phyloP scores from a whole-genome alignment of 2,888 invertebrate genomes.

The Apodemia hepburni region DNA sequence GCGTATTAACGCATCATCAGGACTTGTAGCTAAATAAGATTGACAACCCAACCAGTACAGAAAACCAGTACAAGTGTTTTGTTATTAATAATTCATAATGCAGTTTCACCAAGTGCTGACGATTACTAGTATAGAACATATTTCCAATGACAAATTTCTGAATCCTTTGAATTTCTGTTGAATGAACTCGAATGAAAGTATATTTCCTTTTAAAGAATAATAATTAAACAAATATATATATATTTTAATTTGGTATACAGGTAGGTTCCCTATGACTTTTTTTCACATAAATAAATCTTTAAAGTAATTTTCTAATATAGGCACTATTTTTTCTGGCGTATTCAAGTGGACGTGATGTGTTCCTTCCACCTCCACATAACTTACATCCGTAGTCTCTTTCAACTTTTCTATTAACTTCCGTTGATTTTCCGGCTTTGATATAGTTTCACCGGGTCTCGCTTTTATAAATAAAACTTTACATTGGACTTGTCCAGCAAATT shows the following conservation, averaged over 20 bases:
- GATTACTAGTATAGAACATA: too few species aligned
- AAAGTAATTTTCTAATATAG: neutral
- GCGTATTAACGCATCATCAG: too few species aligned
- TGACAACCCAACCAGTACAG: too few species aligned
- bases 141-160: neutral
- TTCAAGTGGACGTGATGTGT: slow-evolving; percentile 92
- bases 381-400: slow-evolving; percentile 78
- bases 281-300: slow-evolving; percentile 21
- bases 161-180: neutral
- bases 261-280: neutral
- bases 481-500: neutral
- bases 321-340: slow-evolving; percentile 82
- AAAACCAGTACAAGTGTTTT: too few species aligned
- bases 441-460: neutral
- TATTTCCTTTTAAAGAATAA: too few species aligned
- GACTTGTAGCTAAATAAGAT: too few species aligned
- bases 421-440: slow-evolving; percentile 3
- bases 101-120: too few species aligned
- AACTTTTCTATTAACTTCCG: slow-evolving; percentile 83
- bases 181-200: too few species aligned
- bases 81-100: too few species aligned
- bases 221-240: too few species aligned
- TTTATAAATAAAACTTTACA: slow-evolving; percentile 19
- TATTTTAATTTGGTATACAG: too few species aligned
- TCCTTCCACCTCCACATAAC: slow-evolving; percentile 85